Percentiles rank a stretch among this genome's conserved stretches.
Conservation (phyloP, 2,113 vertebrate genomes). For the Noturus placidus region DNA sequence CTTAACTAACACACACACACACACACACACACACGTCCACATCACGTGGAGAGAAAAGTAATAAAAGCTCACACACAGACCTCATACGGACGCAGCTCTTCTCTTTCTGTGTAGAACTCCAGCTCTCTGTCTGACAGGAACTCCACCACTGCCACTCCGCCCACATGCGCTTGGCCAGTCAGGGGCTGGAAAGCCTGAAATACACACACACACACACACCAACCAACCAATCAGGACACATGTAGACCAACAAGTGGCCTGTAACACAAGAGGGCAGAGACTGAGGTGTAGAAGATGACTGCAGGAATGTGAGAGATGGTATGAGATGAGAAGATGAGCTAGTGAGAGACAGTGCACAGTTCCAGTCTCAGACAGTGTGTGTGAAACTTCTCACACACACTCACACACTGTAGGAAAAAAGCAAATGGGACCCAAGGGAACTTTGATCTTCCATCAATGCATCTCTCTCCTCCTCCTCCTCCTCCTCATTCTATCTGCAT, state of each 20-base stretch:
- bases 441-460: slow-evolving; percentile 28
- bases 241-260: neutral
- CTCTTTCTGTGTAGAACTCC: slow-evolving; percentile 49
- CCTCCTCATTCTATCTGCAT: neutral
- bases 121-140: slow-evolving; percentile 52
- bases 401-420: neutral
- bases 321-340: neutral
- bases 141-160: slow-evolving; percentile 49
- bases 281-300: neutral
- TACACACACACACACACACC: neutral
- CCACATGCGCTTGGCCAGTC: slow-evolving; percentile 44
- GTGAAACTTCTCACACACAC: neutral
- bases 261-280: neutral
- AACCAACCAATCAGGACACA: neutral
- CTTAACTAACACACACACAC: neutral
- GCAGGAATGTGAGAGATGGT: neutral
- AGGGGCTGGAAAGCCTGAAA: slow-evolving; percentile 49
- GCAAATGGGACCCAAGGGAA: neutral
- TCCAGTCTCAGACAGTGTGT: neutral
- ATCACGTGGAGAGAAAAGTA: neutral
- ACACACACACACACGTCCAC: neutral
- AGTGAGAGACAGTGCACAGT: neutral
- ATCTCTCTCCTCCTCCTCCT: neutral
- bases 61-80: slow-evolving; percentile 32
- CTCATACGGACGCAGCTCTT: slow-evolving; percentile 43